These are phyloP conservation scores for Eupithecia subfuscata DNA, from an alignment of 2,888 invertebrate species.

Conservation along the genomic window DNA sequence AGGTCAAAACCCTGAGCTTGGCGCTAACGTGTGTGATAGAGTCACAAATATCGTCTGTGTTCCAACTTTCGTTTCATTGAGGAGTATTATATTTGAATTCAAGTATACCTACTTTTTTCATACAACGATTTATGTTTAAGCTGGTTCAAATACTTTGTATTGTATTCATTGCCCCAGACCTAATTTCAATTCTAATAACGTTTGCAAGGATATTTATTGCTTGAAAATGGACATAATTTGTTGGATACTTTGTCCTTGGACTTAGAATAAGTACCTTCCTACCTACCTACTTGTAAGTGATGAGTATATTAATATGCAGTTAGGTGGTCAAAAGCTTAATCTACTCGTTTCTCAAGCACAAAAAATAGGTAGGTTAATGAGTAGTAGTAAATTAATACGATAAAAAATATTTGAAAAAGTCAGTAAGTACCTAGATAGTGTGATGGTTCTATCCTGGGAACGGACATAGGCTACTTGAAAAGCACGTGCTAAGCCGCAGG, in stretches of 20 bases:
- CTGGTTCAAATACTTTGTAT: not conserved
- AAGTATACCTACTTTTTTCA: not conserved
- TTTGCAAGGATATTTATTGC: not conserved
- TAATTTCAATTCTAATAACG: not conserved
- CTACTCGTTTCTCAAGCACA: not conserved
- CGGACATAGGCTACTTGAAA: too few relatives aligned
- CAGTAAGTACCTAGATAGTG: too few relatives aligned
- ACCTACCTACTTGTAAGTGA: not conserved
- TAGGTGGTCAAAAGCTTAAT: not conserved
- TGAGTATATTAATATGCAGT: not conserved
- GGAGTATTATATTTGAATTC: not conserved
- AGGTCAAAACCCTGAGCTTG: too few relatives aligned
- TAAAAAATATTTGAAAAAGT: too few relatives aligned
- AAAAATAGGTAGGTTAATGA: too few relatives aligned
- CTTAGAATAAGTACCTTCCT: not conserved
- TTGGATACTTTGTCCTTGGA: not conserved
- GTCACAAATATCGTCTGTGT: not conserved
- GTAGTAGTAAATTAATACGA: too few relatives aligned
- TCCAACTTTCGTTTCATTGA: not conserved
- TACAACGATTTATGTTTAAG: not conserved
- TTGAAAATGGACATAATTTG: not conserved
- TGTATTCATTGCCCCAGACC: not conserved
- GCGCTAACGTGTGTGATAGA: not conserved
- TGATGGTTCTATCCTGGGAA: not conserved
- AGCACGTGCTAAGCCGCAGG: too few relatives aligned